A percentile compares a stretch with the other conserved stretches of the same genome.
phyloP scores from a whole-genome alignment of 1,140 invertebrate genomes.

The Drosophila burlai region DNA sequence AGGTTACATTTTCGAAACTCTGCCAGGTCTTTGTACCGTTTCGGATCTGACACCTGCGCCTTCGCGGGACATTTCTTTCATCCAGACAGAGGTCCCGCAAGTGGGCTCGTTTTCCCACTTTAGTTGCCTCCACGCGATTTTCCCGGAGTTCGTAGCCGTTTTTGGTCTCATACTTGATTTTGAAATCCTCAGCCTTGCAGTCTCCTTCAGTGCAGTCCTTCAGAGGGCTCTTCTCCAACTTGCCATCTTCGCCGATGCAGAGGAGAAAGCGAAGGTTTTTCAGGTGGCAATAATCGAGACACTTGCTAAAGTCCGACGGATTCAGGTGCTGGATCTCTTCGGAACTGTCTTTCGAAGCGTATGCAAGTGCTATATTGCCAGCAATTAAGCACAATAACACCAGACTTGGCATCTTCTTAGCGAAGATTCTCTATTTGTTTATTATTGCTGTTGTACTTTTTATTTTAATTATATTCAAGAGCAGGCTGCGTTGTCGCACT shows the following conservation, averaged over 20 bases:
- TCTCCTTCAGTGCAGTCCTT: conserved; percentile 10
- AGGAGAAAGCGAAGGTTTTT: conserved; percentile 35
- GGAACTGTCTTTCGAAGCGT: conserved; percentile 12
- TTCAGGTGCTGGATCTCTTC: conserved; percentile 3
- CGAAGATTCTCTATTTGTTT: neutral
- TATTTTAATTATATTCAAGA: conserved; percentile 11
- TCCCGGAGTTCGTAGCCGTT: conserved; percentile 1
- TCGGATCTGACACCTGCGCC: conserved; percentile 37
- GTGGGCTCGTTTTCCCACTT: conserved; percentile 35
- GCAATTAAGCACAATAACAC: conserved; percentile 19
- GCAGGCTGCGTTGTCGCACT: conserved; percentile 31
- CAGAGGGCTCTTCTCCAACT: conserved; percentile 13
- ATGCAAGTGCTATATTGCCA: conserved; percentile 18
- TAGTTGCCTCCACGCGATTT: conserved; percentile 49
- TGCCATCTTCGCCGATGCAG: conserved; percentile 16
- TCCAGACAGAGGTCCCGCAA: conserved; percentile 57
- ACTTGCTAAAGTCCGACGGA: conserved; percentile 9
- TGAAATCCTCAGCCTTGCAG: conserved; percentile 44
- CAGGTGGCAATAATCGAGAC: conserved; percentile 39
- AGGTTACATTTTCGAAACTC: conserved; percentile 29
- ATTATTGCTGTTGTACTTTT: neutral
- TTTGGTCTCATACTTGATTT: conserved; percentile 33
- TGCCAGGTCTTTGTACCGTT: conserved; percentile 45
- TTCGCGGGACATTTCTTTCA: conserved; percentile 38
- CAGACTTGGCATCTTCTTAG: conserved; percentile 18